Conservation (phyloP, 2,888 invertebrate species). For the Nudaria mundana region DNA sequence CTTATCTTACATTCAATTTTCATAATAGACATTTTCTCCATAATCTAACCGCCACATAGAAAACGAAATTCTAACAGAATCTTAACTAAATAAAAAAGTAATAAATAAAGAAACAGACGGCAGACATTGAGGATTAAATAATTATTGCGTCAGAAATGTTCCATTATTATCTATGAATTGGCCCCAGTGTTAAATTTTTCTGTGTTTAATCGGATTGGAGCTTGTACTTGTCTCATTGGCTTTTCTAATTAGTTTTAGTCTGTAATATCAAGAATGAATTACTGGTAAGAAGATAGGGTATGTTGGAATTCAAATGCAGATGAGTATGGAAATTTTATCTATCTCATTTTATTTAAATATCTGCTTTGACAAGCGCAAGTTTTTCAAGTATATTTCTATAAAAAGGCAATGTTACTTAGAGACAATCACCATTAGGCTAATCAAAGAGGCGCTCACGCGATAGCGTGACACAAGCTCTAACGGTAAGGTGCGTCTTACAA, state of each 20-base stretch:
- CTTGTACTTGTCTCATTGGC: slow-evolving; percentile 40
- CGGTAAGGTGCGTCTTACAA: slow-evolving; percentile 36
- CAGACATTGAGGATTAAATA: slow-evolving; percentile 10
- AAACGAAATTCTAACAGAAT: too few species aligned
- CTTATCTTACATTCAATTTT: too few species aligned
- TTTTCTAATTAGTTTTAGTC: slow-evolving; percentile 54
- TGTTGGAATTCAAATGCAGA: neutral
- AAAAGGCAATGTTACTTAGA: slow-evolving; percentile 10
- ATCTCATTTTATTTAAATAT: neutral
- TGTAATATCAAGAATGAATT: slow-evolving; percentile 18
- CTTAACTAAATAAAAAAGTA: too few species aligned
- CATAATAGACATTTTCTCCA: too few species aligned
- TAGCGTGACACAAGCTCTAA: slow-evolving; percentile 37
- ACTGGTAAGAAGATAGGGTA: neutral
- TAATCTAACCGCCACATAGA: too few species aligned
- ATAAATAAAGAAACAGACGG: neutral
- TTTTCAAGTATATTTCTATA: slow-evolving; percentile 1
- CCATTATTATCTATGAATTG: slow-evolving; percentile 24
- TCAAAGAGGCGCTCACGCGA: slow-evolving; percentile 46
- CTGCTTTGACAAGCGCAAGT: neutral
- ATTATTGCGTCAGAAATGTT: slow-evolving; percentile 5
- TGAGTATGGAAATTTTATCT: neutral
- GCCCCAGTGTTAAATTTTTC: slow-evolving; percentile 32
- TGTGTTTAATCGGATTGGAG: slow-evolving; percentile 41
- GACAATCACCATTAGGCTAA: slow-evolving; percentile 30